Conservation (phyloP, 1,140 invertebrate species). For the Penaeus indicus region DNA sequence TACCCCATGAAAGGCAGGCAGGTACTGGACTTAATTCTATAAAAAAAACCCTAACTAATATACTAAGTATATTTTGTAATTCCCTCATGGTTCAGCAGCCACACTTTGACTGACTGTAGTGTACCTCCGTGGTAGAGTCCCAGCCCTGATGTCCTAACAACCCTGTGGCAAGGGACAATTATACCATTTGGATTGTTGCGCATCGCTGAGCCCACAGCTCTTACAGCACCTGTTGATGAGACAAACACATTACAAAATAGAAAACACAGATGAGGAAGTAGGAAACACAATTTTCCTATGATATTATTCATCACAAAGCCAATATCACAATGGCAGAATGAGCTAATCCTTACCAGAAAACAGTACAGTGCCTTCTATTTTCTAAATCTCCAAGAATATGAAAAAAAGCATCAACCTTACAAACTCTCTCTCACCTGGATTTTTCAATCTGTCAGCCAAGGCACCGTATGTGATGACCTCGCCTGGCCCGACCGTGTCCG, state of each 20-base stretch:
- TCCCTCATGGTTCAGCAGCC: slow-evolving; percentile 52
- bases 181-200: slow-evolving; percentile 47
- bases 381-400: neutral
- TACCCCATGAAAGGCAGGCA: too few species aligned
- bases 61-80: slow-evolving; percentile 23
- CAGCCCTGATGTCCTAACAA: slow-evolving; percentile 41
- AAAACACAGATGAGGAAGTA: neutral
- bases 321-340: too few species aligned
- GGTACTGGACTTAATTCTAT: too few species aligned
- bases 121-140: slow-evolving; percentile 49
- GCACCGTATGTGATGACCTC: slow-evolving; percentile 54
- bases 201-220: slow-evolving; percentile 58
- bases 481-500: slow-evolving; percentile 54
- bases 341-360: too few species aligned
- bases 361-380: too few species aligned
- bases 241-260: neutral
- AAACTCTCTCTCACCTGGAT: slow-evolving; percentile 39
- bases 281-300: neutral
- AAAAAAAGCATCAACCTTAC: neutral
- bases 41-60: too few species aligned
- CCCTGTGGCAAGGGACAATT: slow-evolving; percentile 55
- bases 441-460: slow-evolving; percentile 31
- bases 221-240: slow-evolving; percentile 41
- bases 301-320: too few species aligned
- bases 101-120: slow-evolving; percentile 41